phyloP scores from a whole-genome alignment of 1,140 invertebrate genomes.

The Carposina sasakii region DNA sequence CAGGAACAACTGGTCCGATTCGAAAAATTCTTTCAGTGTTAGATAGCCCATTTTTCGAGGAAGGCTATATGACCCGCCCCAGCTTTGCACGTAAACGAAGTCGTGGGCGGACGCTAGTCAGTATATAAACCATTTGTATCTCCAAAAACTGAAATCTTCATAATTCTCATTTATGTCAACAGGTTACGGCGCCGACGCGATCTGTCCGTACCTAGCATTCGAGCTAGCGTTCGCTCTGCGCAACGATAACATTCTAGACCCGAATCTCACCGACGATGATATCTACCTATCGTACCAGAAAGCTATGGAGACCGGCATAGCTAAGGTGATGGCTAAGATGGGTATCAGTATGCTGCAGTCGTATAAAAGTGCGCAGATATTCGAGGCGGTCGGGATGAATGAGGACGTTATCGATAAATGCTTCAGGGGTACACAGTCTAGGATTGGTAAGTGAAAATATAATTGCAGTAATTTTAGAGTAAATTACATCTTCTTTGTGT shows the following conservation, averaged over 20 bases:
- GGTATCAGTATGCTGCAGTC: conserved; percentile 98
- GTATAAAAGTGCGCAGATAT: conserved; percentile 99
- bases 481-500: too few relatives aligned
- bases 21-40: too few relatives aligned
- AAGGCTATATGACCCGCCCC: too few relatives aligned
- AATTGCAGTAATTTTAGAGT: too few relatives aligned
- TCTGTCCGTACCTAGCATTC: conserved; percentile 97
- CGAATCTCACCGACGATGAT: conserved; percentile 84
- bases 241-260: conserved; percentile 86
- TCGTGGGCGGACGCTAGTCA: too few relatives aligned
- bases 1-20: too few relatives aligned
- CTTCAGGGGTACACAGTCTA: conserved; percentile 94
- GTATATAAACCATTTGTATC: too few relatives aligned
- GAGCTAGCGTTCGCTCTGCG: conserved; percentile 90
- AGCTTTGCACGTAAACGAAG: too few relatives aligned
- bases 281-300: conserved; percentile 84
- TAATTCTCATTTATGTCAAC: too few relatives aligned
- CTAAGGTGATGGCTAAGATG: conserved; percentile 99
- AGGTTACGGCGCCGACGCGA: conserved; percentile 96
- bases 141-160: too few relatives aligned
- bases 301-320: conserved; percentile 85
- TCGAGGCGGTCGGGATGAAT: conserved; percentile 96
- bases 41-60: too few relatives aligned
- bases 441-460: conserved; percentile 81
- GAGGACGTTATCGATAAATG: conserved; percentile 96